A percentile compares a stretch with the other conserved stretches of the same genome.
These are phyloP conservation scores for Zingel zingel DNA, from an alignment of 2,113 vertebrate species.

Conservation along the genomic window DNA sequence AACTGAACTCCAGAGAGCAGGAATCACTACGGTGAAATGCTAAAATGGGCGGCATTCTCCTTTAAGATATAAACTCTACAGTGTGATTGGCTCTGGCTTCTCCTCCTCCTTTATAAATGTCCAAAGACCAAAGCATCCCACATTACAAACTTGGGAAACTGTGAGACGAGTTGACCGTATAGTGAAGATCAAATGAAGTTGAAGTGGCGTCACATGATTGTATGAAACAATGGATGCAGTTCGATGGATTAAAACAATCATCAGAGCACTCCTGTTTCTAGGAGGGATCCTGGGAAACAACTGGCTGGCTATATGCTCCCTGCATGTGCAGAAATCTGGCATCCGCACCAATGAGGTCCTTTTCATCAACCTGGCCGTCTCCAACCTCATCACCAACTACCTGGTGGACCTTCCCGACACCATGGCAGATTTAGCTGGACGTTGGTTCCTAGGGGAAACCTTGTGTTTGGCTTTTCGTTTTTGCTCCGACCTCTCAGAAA, in stretches of 20 bases:
- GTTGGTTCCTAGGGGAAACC: slow-evolving; percentile 74
- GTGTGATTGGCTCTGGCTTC: slow-evolving; percentile 41
- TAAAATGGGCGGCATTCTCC: background rate
- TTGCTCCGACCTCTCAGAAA: slow-evolving; percentile 80
- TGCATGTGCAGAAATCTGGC: slow-evolving; percentile 64
- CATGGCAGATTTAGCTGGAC: slow-evolving; percentile 68
- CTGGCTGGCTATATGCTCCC: slow-evolving; percentile 75
- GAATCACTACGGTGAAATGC: background rate
- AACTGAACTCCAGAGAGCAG: background rate
- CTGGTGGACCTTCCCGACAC: slow-evolving; percentile 83
- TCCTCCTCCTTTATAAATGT: slow-evolving; percentile 43
- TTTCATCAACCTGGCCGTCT: slow-evolving; percentile 83
- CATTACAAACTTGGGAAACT: background rate
- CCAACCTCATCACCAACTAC: slow-evolving; percentile 86
- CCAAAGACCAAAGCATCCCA: background rate
- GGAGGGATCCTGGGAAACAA: slow-evolving; percentile 82
- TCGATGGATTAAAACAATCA: slow-evolving; percentile 60
- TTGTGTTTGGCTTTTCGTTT: slow-evolving; percentile 81
- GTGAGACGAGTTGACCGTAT: background rate
- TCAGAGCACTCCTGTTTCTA: slow-evolving; percentile 78
- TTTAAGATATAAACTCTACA: background rate
- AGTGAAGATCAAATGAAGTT: background rate
- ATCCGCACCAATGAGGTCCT: slow-evolving; percentile 80
- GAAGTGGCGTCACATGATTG: background rate
- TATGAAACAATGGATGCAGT: slow-evolving; percentile 63